phyloP scores from a whole-genome alignment of 2,888 invertebrate species.

The Eulithis testata region DNA sequence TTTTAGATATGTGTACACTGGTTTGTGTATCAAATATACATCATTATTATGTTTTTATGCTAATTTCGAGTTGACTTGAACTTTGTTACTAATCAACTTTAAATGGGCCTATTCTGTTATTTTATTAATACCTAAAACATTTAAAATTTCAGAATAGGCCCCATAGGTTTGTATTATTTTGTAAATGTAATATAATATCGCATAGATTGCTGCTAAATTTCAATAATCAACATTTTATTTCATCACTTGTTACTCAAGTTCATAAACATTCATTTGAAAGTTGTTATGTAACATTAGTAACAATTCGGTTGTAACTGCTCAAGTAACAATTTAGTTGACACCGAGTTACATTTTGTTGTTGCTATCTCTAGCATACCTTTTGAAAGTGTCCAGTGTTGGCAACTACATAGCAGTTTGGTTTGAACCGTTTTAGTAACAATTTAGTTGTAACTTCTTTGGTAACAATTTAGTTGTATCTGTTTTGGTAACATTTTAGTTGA shows the following conservation, averaged over 20 bases:
- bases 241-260: neutral
- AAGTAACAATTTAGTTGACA: neutral
- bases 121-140: constrained; percentile 1
- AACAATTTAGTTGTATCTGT: constrained; percentile 2
- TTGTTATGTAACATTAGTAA: constrained; percentile 3
- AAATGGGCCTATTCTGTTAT: constrained; percentile 11
- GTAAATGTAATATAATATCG: constrained; percentile 3
- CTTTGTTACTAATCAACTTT: constrained; percentile 33
- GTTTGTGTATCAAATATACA: constrained; percentile 68
- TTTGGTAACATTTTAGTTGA: neutral
- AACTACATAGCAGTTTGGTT: neutral
- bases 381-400: neutral
- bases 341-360: neutral
- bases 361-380: neutral
- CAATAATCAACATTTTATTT: neutral
- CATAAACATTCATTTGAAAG: neutral
- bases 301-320: constrained; percentile 1
- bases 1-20: constrained; percentile 70
- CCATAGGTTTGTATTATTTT: constrained; percentile 11
- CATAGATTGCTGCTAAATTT: constrained; percentile 1
- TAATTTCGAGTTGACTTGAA: constrained; percentile 38
- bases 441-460: neutral
- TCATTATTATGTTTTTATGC: constrained; percentile 39
- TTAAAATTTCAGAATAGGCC: constrained; percentile 1
- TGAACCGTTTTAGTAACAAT: constrained; percentile 5